Evolutionary conservation across 2,113 vertebrate species (phyloP).

Genomic region (Alosa alosa): DNA sequence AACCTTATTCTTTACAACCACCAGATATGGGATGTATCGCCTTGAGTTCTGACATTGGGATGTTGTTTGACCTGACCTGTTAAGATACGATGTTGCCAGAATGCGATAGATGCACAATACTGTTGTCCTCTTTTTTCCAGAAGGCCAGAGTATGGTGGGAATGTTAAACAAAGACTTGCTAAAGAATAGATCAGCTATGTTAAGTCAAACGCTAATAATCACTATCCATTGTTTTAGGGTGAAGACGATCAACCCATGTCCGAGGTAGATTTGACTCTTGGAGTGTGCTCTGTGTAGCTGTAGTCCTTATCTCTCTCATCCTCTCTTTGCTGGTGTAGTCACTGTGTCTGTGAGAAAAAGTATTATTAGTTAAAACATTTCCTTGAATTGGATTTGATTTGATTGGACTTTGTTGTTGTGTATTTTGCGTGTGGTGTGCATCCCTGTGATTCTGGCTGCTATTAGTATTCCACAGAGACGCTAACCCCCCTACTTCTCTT

Average conservation of each 20-base stretch:
- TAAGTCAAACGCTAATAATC: constrained; percentile 13
- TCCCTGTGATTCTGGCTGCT: constrained; percentile 10
- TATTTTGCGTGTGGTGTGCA: constrained; percentile 4
- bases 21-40: background rate
- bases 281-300: constrained; percentile 6
- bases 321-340: constrained; percentile 13
- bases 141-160: background rate
- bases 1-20: background rate
- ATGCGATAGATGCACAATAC: background rate
- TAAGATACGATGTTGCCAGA: background rate
- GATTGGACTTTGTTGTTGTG: constrained; percentile 28
- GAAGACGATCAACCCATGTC: constrained; percentile 46
- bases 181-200: background rate
- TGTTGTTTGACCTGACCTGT: background rate
- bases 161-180: background rate
- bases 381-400: constrained; percentile 18
- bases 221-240: constrained; percentile 39
- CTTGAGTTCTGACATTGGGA: background rate
- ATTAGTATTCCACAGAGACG: constrained; percentile 20
- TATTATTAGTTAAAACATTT: background rate
- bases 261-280: constrained; percentile 41
- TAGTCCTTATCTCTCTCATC: background rate
- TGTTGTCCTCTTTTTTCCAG: background rate
- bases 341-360: background rate
- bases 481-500: constrained; percentile 29